Evolutionary conservation across 2,888 invertebrate genomes (phyloP).

Genomic region (Lathronympha strigana): DNA sequence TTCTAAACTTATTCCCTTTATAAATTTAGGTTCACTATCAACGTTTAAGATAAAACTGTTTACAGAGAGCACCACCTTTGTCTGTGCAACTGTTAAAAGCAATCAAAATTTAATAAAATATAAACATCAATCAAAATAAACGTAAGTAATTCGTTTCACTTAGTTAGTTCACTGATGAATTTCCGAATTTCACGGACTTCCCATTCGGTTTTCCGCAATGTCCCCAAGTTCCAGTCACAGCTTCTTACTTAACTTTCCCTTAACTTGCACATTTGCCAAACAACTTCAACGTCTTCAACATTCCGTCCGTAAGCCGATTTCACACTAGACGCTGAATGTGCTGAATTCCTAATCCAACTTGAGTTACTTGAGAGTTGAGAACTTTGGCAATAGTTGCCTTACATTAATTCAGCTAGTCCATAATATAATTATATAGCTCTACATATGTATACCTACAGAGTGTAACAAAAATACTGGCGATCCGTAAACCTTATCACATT

Average conservation of each 20-base stretch:
- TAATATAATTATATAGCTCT: too few relatives aligned
- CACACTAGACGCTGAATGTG: slow-evolving; percentile 14
- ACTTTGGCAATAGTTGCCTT: slow-evolving; percentile 9
- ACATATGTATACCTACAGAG: too few relatives aligned
- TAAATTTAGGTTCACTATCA: too few relatives aligned
- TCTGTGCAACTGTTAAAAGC: too few relatives aligned
- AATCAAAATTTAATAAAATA: too few relatives aligned
- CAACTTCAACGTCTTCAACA: slow-evolving; percentile 24
- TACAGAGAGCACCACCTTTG: too few relatives aligned
- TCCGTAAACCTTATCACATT: too few relatives aligned
- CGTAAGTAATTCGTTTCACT: too few relatives aligned
- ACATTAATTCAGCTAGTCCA: neutral
- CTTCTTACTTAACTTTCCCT: slow-evolving; percentile 21
- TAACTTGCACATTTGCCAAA: slow-evolving; percentile 35
- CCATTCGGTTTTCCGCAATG: slow-evolving; percentile 15
- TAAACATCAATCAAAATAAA: too few relatives aligned
- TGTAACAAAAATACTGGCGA: too few relatives aligned
- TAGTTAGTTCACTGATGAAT: neutral
- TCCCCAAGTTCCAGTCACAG: slow-evolving; percentile 26
- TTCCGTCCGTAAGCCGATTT: slow-evolving; percentile 3
- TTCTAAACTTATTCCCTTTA: too few relatives aligned
- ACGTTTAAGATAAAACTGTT: too few relatives aligned
- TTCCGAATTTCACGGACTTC: neutral
- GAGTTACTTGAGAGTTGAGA: neutral
- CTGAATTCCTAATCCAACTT: slow-evolving; percentile 12